Percentiles rank a stretch among this genome's conserved stretches.
These are phyloP conservation scores for Pogonomyrmex californicus DNA, from an alignment of 1,140 invertebrate species.

Conservation along the genomic window DNA sequence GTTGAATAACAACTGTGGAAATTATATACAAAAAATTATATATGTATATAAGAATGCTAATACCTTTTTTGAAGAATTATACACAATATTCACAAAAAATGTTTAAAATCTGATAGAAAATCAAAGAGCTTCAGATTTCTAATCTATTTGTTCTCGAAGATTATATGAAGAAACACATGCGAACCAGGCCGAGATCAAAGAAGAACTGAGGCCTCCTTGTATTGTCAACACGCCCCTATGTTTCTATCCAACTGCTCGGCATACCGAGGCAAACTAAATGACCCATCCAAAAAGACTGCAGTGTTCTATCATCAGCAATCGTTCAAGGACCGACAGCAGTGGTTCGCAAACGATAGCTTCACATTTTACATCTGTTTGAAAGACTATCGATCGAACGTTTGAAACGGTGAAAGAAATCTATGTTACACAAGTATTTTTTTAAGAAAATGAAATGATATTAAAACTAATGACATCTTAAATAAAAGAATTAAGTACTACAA, in stretches of 20 bases:
- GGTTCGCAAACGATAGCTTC: slow-evolving; percentile 31
- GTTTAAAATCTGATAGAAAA: background rate
- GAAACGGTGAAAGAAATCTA: background rate
- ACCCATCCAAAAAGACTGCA: slow-evolving; percentile 45
- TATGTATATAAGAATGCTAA: background rate
- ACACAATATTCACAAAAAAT: background rate
- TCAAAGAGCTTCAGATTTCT: background rate
- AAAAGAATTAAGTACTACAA: background rate
- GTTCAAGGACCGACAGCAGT: slow-evolving; percentile 35
- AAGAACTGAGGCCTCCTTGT: slow-evolving; percentile 8
- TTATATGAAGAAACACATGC: slow-evolving; percentile 10
- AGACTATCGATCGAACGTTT: background rate
- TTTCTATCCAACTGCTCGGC: slow-evolving; percentile 14
- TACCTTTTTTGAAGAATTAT: background rate
- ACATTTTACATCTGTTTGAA: background rate
- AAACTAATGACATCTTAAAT: background rate
- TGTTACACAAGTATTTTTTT: background rate
- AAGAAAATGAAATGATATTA: background rate
- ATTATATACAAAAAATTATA: background rate
- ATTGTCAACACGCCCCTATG: background rate
- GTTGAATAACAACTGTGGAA: background rate
- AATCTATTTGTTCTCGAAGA: background rate
- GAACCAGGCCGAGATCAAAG: slow-evolving; percentile 33
- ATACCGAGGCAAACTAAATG: slow-evolving; percentile 30
- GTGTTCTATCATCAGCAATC: slow-evolving; percentile 38